Base-by-base conservation (phyloP, 1,140 invertebrate genomes). In the Temnothorax curvispinosus region DNA sequence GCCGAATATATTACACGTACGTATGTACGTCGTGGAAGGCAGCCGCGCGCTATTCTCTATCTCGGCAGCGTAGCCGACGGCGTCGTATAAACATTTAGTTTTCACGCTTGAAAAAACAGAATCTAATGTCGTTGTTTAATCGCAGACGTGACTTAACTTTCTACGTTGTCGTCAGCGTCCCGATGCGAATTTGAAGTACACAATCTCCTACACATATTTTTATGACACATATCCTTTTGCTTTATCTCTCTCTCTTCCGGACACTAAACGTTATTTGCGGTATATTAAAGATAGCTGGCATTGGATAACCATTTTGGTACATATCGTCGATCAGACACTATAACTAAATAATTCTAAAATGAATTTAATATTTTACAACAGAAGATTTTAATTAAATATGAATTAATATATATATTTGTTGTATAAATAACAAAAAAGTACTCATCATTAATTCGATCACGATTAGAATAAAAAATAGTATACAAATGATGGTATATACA, bases 81-180 rank as follows among this genome's bases (percentile, higher is more conserved):
- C n/a, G 47, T 35, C 67, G 27, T 54, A 35, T 74, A 60, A 38
- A 75, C 69, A 56, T 89, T 89, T 81, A 76, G 71, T 56, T 76
- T 67, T 86, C 75, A 88, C 62, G 47, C 32, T 38, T 81, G 35
- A 44, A 13, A 44, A 56, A 62, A 21, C 69, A 32, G n/a, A 27
- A 44, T 77, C 54, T 47, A 67, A 76, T 47, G 38, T 41, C 21
- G 21, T 74, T 60, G 41, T 78, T 78, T 54, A 78, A 58, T 76
- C 71, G 60, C 60, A 78, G 13, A 78, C 38, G 58, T 65, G 21
- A 78, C 65, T 85, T 85, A 65, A 64, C 50, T 15, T 47, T 18
- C 69, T 35, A 74, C 52, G 64, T 47, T 5, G 27, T 58, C 67
- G 65, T 44, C 60, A 5, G 11, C 52, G n/a, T 38, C n/a, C 8